phyloP scores from a whole-genome alignment of 2,797 vertebrate species.

The Acipenser transmontanus region DNA sequence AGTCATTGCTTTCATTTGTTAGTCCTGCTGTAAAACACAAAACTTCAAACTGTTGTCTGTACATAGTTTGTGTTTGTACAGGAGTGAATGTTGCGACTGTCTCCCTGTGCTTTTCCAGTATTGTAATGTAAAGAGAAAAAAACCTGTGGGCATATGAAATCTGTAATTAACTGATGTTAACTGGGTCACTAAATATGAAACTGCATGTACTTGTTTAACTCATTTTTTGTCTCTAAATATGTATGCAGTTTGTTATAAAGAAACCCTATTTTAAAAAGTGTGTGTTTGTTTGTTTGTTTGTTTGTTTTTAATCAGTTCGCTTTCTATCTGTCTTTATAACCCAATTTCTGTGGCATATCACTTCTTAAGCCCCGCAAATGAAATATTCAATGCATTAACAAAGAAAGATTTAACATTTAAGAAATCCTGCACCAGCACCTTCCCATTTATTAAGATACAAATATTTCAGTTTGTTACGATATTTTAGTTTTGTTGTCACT shows the following conservation, averaged over 20 bases:
- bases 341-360: too few species aligned
- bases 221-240: conserved; percentile 67
- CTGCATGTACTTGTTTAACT: conserved; percentile 72
- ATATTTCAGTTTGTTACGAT: too few species aligned
- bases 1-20: background rate
- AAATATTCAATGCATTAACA: too few species aligned
- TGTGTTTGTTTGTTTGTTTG: background rate
- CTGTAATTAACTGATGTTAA: conserved; percentile 61
- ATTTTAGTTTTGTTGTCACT: too few species aligned
- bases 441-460: too few species aligned
- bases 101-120: conserved; percentile 50
- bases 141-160: conserved; percentile 18
- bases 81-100: conserved; percentile 59
- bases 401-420: too few species aligned
- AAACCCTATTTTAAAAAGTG: conserved; percentile 39
- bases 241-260: conserved; percentile 75
- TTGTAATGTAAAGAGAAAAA: conserved; percentile 54
- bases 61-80: conserved; percentile 61
- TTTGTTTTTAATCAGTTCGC: background rate
- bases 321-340: too few species aligned
- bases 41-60: conserved; percentile 50
- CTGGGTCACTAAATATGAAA: conserved; percentile 58
- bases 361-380: too few species aligned
- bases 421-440: too few species aligned
- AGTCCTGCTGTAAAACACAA: background rate